These are phyloP conservation scores for Himalopsyche phryganea DNA, from an alignment of 1,140 invertebrate genomes.

Conservation along the genomic window DNA sequence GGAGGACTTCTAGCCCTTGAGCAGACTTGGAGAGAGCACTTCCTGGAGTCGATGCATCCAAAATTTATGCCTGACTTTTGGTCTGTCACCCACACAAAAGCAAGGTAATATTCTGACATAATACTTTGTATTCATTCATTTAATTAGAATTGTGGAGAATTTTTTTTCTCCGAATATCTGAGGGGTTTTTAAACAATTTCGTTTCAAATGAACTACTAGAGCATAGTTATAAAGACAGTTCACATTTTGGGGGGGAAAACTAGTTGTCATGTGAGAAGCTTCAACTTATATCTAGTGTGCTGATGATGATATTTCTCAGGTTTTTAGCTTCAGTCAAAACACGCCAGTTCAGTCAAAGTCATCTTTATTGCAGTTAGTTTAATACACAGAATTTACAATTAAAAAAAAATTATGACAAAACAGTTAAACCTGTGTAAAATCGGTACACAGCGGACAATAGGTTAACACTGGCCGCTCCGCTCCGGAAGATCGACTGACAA, in stretches of 20 bases:
- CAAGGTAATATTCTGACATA: constrained; percentile 38
- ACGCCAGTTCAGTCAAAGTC: too few species aligned
- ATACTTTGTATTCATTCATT: not conserved
- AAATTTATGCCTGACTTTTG: constrained; percentile 68
- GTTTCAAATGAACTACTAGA: not conserved
- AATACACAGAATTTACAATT: not conserved
- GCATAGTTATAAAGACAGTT: not conserved
- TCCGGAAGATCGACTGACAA: too few species aligned
- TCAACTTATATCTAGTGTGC: too few species aligned
- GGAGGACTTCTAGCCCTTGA: constrained; percentile 69
- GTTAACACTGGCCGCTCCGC: too few species aligned
- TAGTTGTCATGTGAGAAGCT: not conserved
- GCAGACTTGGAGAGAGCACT: constrained; percentile 73
- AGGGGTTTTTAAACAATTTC: not conserved
- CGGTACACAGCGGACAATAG: too few species aligned
- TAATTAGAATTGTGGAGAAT: not conserved
- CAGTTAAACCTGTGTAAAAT: too few species aligned
- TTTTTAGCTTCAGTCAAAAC: too few species aligned
- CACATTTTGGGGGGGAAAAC: not conserved
- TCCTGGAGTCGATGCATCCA: constrained; percentile 71
- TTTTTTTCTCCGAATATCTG: not conserved
- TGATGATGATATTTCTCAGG: too few species aligned
- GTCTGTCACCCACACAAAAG: constrained; percentile 70
- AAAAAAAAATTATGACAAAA: not conserved
- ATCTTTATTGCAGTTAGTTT: too few species aligned